Percentiles rank a stretch among this genome's conserved stretches.
Conservation (phyloP, 53 echinoderm and acorn worm genomes). For the Zoroaster sp. region DNA sequence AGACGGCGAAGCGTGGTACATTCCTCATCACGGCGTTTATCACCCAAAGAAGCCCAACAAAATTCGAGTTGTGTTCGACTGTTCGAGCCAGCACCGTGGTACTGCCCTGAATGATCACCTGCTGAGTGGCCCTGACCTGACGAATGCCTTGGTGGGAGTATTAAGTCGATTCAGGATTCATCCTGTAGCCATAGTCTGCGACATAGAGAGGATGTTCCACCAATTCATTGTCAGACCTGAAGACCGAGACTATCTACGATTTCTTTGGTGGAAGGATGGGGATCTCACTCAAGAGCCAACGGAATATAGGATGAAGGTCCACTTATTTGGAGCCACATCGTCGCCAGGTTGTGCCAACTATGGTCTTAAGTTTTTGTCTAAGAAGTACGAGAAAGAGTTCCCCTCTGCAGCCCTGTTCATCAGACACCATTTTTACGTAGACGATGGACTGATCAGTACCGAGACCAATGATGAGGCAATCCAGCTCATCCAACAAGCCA, state of each 20-base stretch:
- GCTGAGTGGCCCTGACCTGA: constrained; percentile 29
- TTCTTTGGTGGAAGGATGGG: constrained; percentile 30
- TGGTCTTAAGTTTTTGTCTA: constrained; percentile 56
- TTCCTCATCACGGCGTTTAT: constrained; percentile 44
- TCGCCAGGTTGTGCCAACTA: constrained; percentile 55
- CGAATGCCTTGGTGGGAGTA: constrained; percentile 29
- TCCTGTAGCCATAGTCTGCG: constrained; percentile 28
- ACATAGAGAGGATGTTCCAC: constrained; percentile 37
- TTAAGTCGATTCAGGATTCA: constrained; percentile 20
- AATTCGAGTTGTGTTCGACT: no score
- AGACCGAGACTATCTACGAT: no score
- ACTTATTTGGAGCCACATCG: constrained; percentile 49
- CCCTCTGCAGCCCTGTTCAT: constrained; percentile 60
- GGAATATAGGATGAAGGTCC: constrained; percentile 45
- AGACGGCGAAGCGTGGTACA: constrained; percentile 36
- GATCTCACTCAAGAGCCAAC: constrained; percentile 1
- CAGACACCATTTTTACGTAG: constrained; percentile 19
- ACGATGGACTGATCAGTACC: constrained; percentile 46
- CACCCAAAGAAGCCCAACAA: no score
- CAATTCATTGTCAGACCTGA: constrained; percentile 12
- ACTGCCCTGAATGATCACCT: constrained; percentile 34
- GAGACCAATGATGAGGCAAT: constrained; percentile 37
- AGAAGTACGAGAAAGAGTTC: constrained; percentile 36
- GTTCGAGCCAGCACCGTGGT: not conserved
- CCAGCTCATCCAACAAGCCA: constrained; percentile 13